Base-by-base conservation (phyloP, 2,113 vertebrate genomes). In the Circaetus cinerascens region DNA sequence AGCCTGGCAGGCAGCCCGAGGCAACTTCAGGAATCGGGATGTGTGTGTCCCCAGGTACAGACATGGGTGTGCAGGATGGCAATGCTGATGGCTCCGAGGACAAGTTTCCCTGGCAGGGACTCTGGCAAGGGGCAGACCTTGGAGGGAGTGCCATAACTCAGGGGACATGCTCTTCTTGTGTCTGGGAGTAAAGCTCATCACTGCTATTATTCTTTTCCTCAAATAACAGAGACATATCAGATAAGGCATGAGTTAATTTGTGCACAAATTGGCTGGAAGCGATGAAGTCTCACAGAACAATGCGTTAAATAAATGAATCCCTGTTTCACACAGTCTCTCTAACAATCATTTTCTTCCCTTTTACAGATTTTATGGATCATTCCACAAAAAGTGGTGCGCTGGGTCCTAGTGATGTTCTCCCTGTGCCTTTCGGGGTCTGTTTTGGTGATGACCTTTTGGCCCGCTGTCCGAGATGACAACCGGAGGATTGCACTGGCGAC, bases 391-490 rank as follows among this genome's bases (percentile, higher is more conserved):
- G 97, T 97, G 60, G 96, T 99, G 81, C 98, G 98, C 82, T 99
- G 99, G 99, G 97, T 98, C 77, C 98, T 99, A 63, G 95, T 99
- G 77, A 66, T 96, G 55, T 96, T 99, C 59, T 99, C 99, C 21
- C 98, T 99, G 88, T 98, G 98, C 96, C 98, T 99, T 64, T 99
- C 99, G 5, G 99, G 99, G 25, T 99, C 99, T 2, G 99, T 99
- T 76, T 94, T 99, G 97, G 98, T 98, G 62, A 98, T 99, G 98
- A 99, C 99, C 3, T 99, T 99, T 90, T 99, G 99, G 99, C 99
- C 99, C 2, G 99, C 99, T 2, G 98, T 99, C 69, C 98, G 99
- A 10, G 99, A 99, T 10, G 99, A 99, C 97, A 98, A 98, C 86
- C 98, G 98, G 64, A 98, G 98, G 55, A 75, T 99, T 3, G 98